Evolutionary conservation across 2,113 vertebrate species (phyloP), one percentile per base, ranked within the genome.

Genomic region (Rhynchomys soricoides): DNA sequence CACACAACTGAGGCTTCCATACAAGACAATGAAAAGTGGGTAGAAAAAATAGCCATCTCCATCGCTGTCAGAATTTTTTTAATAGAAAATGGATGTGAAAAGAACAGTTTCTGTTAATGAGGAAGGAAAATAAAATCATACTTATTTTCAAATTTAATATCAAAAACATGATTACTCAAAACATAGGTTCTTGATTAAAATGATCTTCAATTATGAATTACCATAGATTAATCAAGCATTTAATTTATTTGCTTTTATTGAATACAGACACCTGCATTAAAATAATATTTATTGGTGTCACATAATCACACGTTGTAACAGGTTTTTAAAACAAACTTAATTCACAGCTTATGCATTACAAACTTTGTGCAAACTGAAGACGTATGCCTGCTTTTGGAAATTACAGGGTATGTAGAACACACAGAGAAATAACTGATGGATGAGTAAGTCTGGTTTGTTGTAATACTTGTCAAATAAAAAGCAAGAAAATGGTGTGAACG

Each of bases 191-290:
- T 88, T 86, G 79, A 95, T 92, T 92, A 66, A 93, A 96, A 96
- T 86, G n/a, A 89, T 93, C 75, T 90, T 96, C 57, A 88, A 90
- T 91, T 96, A 79, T 52, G 81, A 97, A 88, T 92, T 81, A 82
- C 62, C 86, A 62, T 13, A 93, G 75, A 94, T 94, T 97, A 97
- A 93, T 71, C 95, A 93, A 90, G 81, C 75, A 93, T 3, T 86
- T 95, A 97, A 94, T 96, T 95, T 95, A 97, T 55, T 96, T 97
- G 97, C 90, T 90, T 96, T 96, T 94, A 86, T 64, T 97, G 98
- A 98, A 98, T 96, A 86, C 88, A 96, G 96, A 96, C 96, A 98
- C 97, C 97, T 98, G 97, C 75, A 78, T 79, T 96, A 95, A 97
- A 98, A 97, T 91, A 89, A 64, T 66, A 89, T 83, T 86, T 94